Conservation (phyloP, 2,888 invertebrate species). For the Heliconius hortense region DNA sequence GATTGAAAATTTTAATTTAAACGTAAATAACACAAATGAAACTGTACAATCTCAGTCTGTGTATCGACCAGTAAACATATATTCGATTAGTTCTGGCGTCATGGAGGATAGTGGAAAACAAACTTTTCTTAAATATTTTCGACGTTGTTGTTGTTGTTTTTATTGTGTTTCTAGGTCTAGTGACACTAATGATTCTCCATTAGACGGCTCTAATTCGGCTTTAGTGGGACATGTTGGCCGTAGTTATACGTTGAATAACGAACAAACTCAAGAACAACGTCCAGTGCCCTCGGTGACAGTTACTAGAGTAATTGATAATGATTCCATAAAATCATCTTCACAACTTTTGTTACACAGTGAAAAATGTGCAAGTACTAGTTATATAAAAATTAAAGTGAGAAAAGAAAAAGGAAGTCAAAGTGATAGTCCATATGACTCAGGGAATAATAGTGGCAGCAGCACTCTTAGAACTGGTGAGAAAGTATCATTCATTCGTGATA, state of each 20-base stretch:
- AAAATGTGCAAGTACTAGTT: constrained; percentile 54
- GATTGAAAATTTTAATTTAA: constrained; percentile 55
- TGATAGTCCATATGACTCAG: constrained; percentile 50
- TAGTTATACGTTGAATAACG: constrained; percentile 61
- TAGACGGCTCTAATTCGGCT: constrained; percentile 60
- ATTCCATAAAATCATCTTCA: constrained; percentile 59
- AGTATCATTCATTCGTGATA: constrained; percentile 72
- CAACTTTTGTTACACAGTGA: constrained; percentile 61
- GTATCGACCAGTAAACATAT: constrained; percentile 64
- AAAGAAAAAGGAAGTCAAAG: constrained; percentile 40
- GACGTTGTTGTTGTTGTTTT: constrained; percentile 50
- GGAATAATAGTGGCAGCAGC: constrained; percentile 56
- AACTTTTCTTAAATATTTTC: constrained; percentile 53
- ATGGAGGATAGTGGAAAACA: constrained; percentile 47
- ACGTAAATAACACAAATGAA: constrained; percentile 45
- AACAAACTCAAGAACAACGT: constrained; percentile 38
- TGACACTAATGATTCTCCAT: constrained; percentile 52
- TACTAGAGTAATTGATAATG: constrained; percentile 53
- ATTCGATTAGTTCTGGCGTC: constrained; percentile 50
- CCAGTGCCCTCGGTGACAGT: constrained; percentile 48
- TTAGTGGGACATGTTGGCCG: constrained; percentile 59
- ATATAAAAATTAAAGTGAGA: constrained; percentile 47
- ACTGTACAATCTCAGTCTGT: constrained; percentile 31
- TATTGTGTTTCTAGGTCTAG: constrained; percentile 55
- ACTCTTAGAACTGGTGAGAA: constrained; percentile 74